A percentile compares a stretch with the other conserved stretches of the same genome.
Evolutionary conservation across 2,888 invertebrate species (phyloP).

Genomic region (Caenorhabditis virilis): DNA sequence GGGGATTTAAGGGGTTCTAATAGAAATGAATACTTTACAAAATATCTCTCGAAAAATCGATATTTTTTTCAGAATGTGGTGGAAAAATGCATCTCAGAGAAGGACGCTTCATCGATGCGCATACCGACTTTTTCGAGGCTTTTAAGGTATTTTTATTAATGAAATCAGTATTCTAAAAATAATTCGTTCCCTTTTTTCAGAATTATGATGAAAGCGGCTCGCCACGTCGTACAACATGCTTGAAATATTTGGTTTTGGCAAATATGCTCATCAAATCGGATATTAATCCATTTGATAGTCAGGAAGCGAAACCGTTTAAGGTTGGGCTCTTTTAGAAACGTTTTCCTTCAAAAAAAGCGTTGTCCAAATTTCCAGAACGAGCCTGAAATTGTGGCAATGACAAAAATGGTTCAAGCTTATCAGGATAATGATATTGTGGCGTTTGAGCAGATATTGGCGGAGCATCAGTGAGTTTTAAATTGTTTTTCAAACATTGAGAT

Average conservation of each 20-base stretch:
- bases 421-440: constrained; percentile 60
- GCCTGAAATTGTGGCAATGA: constrained; percentile 98
- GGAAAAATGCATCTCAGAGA: constrained; percentile 99
- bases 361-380: constrained; percentile 76
- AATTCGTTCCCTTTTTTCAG: constrained; percentile 38
- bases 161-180: background rate
- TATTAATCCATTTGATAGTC: constrained; percentile 98
- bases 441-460: constrained; percentile 86
- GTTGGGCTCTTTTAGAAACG: background rate
- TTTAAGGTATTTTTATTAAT: constrained; percentile 37
- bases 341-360: too few relatives aligned
- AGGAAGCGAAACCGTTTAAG: constrained; percentile 98
- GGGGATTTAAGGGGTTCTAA: too few relatives aligned
- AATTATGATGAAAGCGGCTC: constrained; percentile 99
- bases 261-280: constrained; percentile 99
- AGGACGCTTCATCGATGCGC: constrained; percentile 97
- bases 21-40: too few relatives aligned
- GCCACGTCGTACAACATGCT: constrained; percentile 90
- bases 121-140: constrained; percentile 98
- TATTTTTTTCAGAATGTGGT: constrained; percentile 84
- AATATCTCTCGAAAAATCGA: too few relatives aligned
- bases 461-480: constrained; percentile 30
- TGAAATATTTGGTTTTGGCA: constrained; percentile 95
- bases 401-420: constrained; percentile 81
- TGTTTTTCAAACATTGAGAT: constrained; percentile 1